Evolutionary conservation across 2,888 invertebrate genomes (phyloP).

Genomic region (Tenthredo scrophulariae): DNA sequence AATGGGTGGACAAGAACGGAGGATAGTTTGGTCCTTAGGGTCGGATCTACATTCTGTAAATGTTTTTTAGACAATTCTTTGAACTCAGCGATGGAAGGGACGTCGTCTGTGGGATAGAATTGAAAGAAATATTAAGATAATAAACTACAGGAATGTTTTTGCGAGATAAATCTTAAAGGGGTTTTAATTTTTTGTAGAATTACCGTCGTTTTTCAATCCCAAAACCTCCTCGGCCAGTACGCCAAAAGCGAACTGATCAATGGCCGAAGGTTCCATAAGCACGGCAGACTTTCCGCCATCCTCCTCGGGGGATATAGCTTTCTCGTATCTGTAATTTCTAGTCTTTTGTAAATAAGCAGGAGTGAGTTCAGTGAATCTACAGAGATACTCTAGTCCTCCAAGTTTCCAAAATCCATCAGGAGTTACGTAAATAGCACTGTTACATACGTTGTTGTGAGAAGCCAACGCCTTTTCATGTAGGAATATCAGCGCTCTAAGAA

Average conservation of each 20-base stretch:
- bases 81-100: slow-evolving; percentile 86
- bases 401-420: slow-evolving; percentile 93
- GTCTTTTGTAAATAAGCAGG: slow-evolving; percentile 85
- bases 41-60: slow-evolving; percentile 84
- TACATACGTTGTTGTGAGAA: slow-evolving; percentile 92
- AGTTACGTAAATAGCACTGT: slow-evolving; percentile 89
- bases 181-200: slow-evolving; percentile 39
- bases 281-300: slow-evolving; percentile 79
- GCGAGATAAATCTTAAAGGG: not conserved
- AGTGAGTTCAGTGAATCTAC: slow-evolving; percentile 84
- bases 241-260: slow-evolving; percentile 90
- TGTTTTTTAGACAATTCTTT: slow-evolving; percentile 85
- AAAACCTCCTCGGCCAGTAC: slow-evolving; percentile 88
- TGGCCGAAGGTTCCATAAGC: slow-evolving; percentile 79
- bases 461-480: slow-evolving; percentile 90
- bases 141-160: not conserved
- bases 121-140: not conserved
- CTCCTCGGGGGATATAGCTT: slow-evolving; percentile 87
- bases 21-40: slow-evolving; percentile 84
- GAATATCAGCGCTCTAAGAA: slow-evolving; percentile 90
- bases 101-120: slow-evolving; percentile 80
- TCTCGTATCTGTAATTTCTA: slow-evolving; percentile 85
- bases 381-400: slow-evolving; percentile 91
- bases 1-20: slow-evolving; percentile 86
- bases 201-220: slow-evolving; percentile 82